These are phyloP conservation scores for Alosa alosa DNA, from an alignment of 2,113 vertebrate species.

Conservation along the genomic window DNA sequence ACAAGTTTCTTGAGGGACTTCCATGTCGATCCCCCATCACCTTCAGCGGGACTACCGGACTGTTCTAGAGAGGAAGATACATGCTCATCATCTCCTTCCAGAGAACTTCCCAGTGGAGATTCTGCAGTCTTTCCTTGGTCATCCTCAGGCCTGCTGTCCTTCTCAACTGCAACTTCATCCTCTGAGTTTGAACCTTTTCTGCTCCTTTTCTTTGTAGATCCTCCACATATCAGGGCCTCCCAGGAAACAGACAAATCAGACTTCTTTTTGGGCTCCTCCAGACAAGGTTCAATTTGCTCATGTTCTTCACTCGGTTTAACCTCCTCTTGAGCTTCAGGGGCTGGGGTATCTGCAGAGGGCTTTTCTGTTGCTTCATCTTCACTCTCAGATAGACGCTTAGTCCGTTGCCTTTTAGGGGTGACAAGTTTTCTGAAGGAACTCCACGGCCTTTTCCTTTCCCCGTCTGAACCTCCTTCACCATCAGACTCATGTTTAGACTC, in stretches of 20 bases:
- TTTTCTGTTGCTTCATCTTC: slow-evolving; percentile 75
- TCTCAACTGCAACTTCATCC: slow-evolving; percentile 66
- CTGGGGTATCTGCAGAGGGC: slow-evolving; percentile 47
- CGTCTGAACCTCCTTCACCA: slow-evolving; percentile 67
- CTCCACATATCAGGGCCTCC: slow-evolving; percentile 88
- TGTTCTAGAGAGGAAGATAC: slow-evolving; percentile 75
- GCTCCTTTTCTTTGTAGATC: slow-evolving; percentile 83
- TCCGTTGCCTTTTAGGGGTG: slow-evolving; percentile 78
- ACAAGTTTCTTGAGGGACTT: slow-evolving; percentile 88
- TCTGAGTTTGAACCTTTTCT: slow-evolving; percentile 83
- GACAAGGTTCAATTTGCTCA: slow-evolving; percentile 66
- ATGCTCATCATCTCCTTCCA: slow-evolving; percentile 71
- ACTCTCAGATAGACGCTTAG: slow-evolving; percentile 58
- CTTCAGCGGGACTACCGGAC: slow-evolving; percentile 76
- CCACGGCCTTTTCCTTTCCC: slow-evolving; percentile 79
- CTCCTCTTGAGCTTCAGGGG: slow-evolving; percentile 65
- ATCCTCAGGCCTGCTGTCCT: slow-evolving; percentile 47
- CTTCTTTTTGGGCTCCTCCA: slow-evolving; percentile 81
- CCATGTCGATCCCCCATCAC: slow-evolving; percentile 87
- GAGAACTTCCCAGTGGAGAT: slow-evolving; percentile 55
- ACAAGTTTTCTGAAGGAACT: slow-evolving; percentile 89
- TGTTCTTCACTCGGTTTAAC: slow-evolving; percentile 69
- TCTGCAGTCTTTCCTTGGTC: slow-evolving; percentile 64
- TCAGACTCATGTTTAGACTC: slow-evolving; percentile 49
- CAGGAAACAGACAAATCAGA: slow-evolving; percentile 87